Conservation (phyloP, 1,140 invertebrate genomes). For the Drosophila ananassae region DNA sequence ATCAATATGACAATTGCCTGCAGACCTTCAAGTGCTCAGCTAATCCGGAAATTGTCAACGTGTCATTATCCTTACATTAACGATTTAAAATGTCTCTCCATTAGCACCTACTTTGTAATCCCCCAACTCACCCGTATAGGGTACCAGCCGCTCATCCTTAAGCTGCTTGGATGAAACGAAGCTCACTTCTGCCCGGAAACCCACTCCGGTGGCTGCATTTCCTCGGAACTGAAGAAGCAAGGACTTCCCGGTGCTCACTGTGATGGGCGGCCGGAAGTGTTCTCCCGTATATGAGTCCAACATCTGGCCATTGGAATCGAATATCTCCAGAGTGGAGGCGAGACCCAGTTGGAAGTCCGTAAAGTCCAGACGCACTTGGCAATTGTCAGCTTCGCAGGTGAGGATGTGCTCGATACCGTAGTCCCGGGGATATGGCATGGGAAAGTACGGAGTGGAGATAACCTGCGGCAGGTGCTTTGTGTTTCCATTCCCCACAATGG, state of each 20-base stretch:
- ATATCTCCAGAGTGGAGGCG: conserved; percentile 90
- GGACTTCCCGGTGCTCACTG: conserved; percentile 87
- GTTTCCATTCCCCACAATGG: conserved; percentile 60
- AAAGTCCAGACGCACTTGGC: conserved; percentile 88
- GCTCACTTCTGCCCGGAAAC: conserved; percentile 89
- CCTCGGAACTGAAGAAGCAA: conserved; percentile 89
- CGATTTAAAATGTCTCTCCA: background rate
- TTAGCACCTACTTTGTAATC: background rate
- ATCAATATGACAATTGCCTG: conserved; percentile 74
- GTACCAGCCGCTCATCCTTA: conserved; percentile 85
- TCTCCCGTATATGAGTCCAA: conserved; percentile 88
- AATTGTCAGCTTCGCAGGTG: conserved; percentile 85
- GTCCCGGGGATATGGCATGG: conserved; percentile 88
- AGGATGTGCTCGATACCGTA: conserved; percentile 89
- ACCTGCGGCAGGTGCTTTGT: conserved; percentile 72
- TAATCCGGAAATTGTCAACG: conserved; percentile 35
- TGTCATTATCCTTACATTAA: background rate
- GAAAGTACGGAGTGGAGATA: conserved; percentile 89
- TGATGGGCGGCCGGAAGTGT: conserved; percentile 88
- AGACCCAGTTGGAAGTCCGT: conserved; percentile 89
- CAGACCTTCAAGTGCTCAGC: conserved; percentile 65
- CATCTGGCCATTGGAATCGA: conserved; percentile 89
- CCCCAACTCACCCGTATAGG: conserved; percentile 85
- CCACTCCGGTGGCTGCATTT: conserved; percentile 88
- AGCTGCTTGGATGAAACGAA: conserved; percentile 86